Conservation (phyloP, 1,140 invertebrate species). For the Caerostris extrusa region DNA sequence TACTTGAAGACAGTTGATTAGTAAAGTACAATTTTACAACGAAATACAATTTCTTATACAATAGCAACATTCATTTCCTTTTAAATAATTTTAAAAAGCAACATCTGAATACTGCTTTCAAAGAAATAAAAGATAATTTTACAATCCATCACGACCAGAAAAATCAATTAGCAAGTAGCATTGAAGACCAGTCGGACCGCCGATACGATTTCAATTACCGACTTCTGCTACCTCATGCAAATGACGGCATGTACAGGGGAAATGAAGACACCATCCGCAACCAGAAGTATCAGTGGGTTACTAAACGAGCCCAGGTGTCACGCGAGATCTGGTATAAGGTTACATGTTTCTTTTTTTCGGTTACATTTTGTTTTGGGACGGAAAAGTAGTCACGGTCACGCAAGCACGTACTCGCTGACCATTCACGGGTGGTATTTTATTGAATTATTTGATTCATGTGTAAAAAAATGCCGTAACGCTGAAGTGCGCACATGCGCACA, state of each 20-base stretch:
- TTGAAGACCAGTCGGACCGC: not conserved
- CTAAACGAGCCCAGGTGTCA: slow-evolving; percentile 35
- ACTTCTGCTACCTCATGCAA: not conserved
- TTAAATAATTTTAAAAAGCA: no score
- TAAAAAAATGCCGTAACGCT: not conserved
- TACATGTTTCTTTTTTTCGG: slow-evolving; percentile 3
- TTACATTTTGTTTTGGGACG: slow-evolving; percentile 24
- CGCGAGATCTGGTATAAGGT: slow-evolving; percentile 20
- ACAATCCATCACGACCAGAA: not conserved
- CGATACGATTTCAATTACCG: slow-evolving; percentile 7
- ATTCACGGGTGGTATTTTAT: slow-evolving; percentile 19
- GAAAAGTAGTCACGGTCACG: slow-evolving; percentile 53
- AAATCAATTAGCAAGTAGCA: not conserved
- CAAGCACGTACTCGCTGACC: slow-evolving; percentile 49
- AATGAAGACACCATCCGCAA: slow-evolving; percentile 69
- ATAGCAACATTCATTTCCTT: no score
- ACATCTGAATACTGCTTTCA: not conserved
- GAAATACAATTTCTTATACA: no score
- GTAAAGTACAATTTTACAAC: no score
- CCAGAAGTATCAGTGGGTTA: slow-evolving; percentile 21
- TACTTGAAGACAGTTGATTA: no score
- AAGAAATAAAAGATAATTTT: not conserved
- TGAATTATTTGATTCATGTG: not conserved
- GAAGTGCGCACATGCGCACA: not conserved
- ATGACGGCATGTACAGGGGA: slow-evolving; percentile 44